Evolutionary conservation across 1,140 invertebrate genomes (phyloP).

Genomic region (Neuroterus valhalla): DNA sequence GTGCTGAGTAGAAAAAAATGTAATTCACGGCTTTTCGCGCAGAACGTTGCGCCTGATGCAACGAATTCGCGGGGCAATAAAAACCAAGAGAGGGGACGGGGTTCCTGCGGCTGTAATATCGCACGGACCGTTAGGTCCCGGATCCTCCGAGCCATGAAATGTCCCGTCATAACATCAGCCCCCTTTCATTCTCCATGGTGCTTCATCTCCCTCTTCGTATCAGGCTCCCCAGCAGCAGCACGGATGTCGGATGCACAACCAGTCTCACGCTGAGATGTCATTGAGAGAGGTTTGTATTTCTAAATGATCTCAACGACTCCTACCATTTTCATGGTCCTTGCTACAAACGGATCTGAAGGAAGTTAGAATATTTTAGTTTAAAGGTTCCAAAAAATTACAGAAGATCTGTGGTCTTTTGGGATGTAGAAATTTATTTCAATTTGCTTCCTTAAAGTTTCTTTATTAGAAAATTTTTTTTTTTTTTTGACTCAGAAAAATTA

Average conservation of each 20-base stretch:
- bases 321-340: background rate
- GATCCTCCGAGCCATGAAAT: conserved; percentile 70
- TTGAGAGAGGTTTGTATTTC: conserved; percentile 60
- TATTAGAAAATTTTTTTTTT: too few species aligned
- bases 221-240: conserved; percentile 51
- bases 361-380: background rate
- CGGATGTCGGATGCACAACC: conserved; percentile 50
- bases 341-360: background rate
- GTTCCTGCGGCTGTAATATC: conserved; percentile 63
- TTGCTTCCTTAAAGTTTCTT: too few species aligned
- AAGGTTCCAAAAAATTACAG: background rate
- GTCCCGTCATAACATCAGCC: conserved; percentile 71
- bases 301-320: conserved; percentile 42
- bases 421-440: too few species aligned
- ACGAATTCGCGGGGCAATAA: conserved; percentile 55
- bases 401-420: too few species aligned
- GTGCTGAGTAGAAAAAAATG: background rate
- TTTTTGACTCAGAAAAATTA: too few species aligned
- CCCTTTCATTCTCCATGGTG: conserved; percentile 60
- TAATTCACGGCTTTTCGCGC: conserved; percentile 1
- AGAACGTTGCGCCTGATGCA: conserved; percentile 36
- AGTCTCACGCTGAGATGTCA: conserved; percentile 56
- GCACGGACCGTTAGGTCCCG: conserved; percentile 68
- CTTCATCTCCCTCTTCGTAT: conserved; percentile 55
- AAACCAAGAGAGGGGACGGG: conserved; percentile 44